A percentile compares a stretch with the other conserved stretches of the same genome.
phyloP scores from a whole-genome alignment of 2,888 invertebrate species.

The Linnaemya vulpina region DNA sequence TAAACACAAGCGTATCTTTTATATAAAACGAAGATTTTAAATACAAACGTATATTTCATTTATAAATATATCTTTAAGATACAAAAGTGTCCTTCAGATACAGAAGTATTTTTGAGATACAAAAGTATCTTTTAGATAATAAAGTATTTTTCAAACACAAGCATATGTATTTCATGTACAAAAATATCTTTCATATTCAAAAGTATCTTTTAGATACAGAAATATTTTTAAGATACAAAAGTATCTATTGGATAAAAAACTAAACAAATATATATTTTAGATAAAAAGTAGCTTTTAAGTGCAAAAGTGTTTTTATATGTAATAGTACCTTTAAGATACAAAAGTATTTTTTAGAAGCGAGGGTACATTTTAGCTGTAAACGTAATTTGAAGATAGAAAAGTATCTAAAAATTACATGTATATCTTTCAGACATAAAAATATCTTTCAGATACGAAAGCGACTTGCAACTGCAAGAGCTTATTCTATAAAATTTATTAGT shows the following conservation, averaged over 20 bases:
- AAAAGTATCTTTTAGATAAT: background rate
- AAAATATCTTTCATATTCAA: background rate
- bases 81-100: background rate
- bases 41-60: background rate
- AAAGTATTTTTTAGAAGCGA: background rate
- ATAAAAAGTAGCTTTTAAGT: background rate
- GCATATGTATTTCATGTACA: background rate
- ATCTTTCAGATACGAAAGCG: background rate
- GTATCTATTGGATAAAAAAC: too few relatives aligned
- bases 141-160: background rate
- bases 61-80: background rate
- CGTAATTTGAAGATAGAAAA: too few relatives aligned
- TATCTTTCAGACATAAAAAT: background rate
- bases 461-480: background rate
- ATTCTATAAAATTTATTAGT: constrained; percentile 6
- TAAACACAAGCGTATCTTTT: too few relatives aligned
- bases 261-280: too few relatives aligned
- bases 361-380: too few relatives aligned
- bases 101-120: background rate
- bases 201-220: background rate
- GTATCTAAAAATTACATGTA: too few relatives aligned
- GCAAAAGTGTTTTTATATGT: background rate
- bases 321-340: background rate
- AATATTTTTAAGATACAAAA: too few relatives aligned
- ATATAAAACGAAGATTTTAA: background rate